A percentile compares a stretch with the other conserved stretches of the same genome.
Evolutionary conservation across 2,888 invertebrate genomes (phyloP).

Genomic region (Scelioninae gen. 1): DNA sequence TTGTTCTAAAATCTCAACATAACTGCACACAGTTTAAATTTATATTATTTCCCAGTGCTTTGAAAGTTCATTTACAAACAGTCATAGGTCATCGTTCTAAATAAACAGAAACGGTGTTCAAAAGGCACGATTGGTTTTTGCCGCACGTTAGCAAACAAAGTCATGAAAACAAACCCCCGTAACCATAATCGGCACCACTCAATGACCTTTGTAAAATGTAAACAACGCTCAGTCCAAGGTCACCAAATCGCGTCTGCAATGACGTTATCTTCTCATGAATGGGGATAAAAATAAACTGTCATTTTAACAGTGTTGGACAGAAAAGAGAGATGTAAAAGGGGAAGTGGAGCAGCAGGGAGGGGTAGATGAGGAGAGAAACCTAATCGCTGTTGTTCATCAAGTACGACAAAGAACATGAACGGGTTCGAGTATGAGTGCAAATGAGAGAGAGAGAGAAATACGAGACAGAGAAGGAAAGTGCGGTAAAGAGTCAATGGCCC

Average conservation of each 20-base stretch:
- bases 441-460: conserved; percentile 7
- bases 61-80: too few species aligned
- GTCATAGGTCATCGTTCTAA: too few species aligned
- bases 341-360: too few species aligned
- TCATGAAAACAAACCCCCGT: background rate
- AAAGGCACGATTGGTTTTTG: conserved; percentile 5
- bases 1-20: too few species aligned
- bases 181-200: conserved; percentile 5
- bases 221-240: conserved; percentile 33
- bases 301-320: conserved; percentile 23
- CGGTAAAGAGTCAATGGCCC: conserved; percentile 65
- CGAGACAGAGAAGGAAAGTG: conserved; percentile 32
- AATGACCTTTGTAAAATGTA: conserved; percentile 37
- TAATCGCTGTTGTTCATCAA: too few species aligned
- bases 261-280: conserved; percentile 46
- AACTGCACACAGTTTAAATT: too few species aligned
- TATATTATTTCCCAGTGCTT: too few species aligned
- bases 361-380: too few species aligned
- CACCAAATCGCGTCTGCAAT: conserved; percentile 26
- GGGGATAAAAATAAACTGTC: conserved; percentile 52
- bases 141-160: too few species aligned
- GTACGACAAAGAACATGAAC: too few species aligned
- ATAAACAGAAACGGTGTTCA: too few species aligned
- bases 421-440: background rate
- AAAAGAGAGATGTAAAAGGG: too few species aligned